These are phyloP conservation scores for Salarias fasciatus DNA, from an alignment of 2,797 vertebrate genomes.

Conservation along the genomic window DNA sequence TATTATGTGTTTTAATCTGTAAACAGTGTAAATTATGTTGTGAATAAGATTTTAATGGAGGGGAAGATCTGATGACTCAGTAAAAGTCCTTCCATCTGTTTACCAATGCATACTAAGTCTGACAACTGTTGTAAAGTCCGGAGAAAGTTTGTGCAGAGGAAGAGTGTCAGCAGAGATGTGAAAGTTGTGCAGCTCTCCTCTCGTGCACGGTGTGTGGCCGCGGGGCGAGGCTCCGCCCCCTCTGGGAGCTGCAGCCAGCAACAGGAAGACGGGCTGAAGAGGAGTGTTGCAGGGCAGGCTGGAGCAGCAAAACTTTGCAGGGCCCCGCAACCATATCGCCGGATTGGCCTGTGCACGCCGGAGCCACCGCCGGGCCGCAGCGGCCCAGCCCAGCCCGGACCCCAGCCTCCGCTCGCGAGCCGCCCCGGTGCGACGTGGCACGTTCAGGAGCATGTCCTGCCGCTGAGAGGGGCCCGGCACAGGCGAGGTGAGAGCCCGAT, in stretches of 20 bases:
- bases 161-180: background rate
- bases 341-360: constrained; percentile 18
- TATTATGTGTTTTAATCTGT: no score
- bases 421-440: constrained; percentile 60
- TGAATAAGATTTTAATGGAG: no score
- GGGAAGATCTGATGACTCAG: no score
- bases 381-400: background rate
- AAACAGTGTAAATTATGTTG: no score
- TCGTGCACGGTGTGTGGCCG: constrained; percentile 5
- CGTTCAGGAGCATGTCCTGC: constrained; percentile 55
- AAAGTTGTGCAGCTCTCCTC: background rate
- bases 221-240: constrained; percentile 59
- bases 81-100: no score
- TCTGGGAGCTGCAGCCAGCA: constrained; percentile 55
- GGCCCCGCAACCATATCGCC: constrained; percentile 36
- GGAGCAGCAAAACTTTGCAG: constrained; percentile 27
- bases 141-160: no score
- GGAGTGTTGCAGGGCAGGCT: constrained; percentile 26
- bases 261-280: constrained; percentile 69
- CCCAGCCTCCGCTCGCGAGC: constrained; percentile 17
- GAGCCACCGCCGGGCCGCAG: constrained; percentile 3
- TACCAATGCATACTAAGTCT: no score
- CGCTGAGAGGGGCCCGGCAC: constrained; percentile 12
- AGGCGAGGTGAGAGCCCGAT: constrained; percentile 50
- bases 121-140: no score